A percentile compares a stretch with the other conserved stretches of the same genome.
These are phyloP conservation scores for Argyresthia goedartella DNA, from an alignment of 2,888 invertebrate species.

Conservation along the genomic window DNA sequence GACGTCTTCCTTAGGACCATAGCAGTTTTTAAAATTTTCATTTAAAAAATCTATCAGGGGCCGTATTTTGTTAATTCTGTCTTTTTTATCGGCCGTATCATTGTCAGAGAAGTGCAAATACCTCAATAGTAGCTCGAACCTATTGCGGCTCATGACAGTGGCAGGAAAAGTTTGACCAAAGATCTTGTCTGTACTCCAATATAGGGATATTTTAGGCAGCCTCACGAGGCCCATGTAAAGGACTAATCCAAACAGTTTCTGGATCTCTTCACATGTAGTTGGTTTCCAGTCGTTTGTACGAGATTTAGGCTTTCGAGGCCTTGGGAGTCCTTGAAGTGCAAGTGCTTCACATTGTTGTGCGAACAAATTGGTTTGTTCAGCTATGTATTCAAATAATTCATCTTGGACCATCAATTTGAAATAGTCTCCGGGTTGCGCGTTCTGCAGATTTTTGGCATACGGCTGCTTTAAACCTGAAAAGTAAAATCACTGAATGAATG, in stretches of 20 bases:
- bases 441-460: too few species aligned
- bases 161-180: constrained; percentile 14
- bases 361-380: too few species aligned
- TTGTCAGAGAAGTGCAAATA: constrained; percentile 11
- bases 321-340: too few species aligned
- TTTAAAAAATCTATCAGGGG: background rate
- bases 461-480: too few species aligned
- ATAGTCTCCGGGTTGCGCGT: too few species aligned
- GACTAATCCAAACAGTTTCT: constrained; percentile 16
- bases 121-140: constrained; percentile 13
- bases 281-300: background rate
- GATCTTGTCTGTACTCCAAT: constrained; percentile 16
- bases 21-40: background rate
- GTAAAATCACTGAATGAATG: too few species aligned
- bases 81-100: constrained; percentile 6
- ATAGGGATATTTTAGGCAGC: constrained; percentile 14
- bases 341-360: too few species aligned
- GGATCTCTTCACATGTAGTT: constrained; percentile 10
- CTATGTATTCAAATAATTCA: too few species aligned
- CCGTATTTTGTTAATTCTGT: constrained; percentile 9
- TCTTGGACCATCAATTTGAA: too few species aligned
- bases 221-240: constrained; percentile 18
- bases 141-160: constrained; percentile 14
- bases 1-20: constrained; percentile 6
- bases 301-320: background rate